A percentile compares a stretch with the other conserved stretches of the same genome.
Evolutionary conservation across 2,797 vertebrate genomes (phyloP).

Genomic region (Chrosomus eos): DNA sequence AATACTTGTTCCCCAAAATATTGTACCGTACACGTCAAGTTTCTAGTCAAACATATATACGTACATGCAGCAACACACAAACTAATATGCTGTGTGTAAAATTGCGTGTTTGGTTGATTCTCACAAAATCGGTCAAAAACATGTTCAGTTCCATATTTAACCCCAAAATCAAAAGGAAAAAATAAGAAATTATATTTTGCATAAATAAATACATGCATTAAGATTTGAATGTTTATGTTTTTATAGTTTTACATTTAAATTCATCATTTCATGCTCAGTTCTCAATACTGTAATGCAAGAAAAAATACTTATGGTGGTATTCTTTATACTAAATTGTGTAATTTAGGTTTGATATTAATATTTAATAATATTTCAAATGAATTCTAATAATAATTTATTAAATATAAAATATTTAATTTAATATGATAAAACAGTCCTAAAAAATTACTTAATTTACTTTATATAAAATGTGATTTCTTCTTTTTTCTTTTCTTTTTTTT

Average conservation of each 20-base stretch:
- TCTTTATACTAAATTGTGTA: neutral
- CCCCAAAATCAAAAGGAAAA: constrained; percentile 7
- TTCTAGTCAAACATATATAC: constrained; percentile 16
- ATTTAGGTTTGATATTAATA: neutral
- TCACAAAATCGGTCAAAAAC: neutral
- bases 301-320: neutral
- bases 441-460: neutral
- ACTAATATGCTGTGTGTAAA: neutral
- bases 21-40: constrained; percentile 6
- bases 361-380: neutral
- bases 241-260: neutral
- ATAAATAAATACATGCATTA: neutral
- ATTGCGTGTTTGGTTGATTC: neutral
- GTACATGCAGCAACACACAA: neutral
- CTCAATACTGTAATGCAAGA: neutral
- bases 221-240: neutral
- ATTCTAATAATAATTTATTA: too few species aligned
- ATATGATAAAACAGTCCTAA: neutral
- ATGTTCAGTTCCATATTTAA: neutral
- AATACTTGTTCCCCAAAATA: constrained; percentile 30
- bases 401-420: neutral
- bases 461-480: neutral
- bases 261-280: neutral
- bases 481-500: neutral
- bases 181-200: neutral